Percentiles rank a stretch among this genome's conserved stretches.
These are phyloP conservation scores for Zhengitettix transpicula DNA, from an alignment of 2,888 invertebrate species.

Conservation along the genomic window DNA sequence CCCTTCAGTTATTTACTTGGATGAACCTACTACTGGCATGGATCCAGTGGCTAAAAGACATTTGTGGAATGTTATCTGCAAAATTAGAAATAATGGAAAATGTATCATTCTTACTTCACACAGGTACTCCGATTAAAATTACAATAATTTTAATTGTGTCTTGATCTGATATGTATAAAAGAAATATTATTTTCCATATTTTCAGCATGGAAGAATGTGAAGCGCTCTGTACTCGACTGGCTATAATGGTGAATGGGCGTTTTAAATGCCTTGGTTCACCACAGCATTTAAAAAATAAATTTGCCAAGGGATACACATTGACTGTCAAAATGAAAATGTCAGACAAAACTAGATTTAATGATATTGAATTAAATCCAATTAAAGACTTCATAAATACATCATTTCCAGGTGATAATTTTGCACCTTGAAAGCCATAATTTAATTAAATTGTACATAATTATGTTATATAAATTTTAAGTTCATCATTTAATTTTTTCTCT, in stretches of 20 bases:
- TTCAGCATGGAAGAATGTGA: constrained; percentile 73
- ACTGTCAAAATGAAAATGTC: constrained; percentile 26
- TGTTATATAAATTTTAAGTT: no score
- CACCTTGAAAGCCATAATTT: no score
- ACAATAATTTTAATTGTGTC: background rate
- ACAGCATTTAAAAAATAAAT: constrained; percentile 61
- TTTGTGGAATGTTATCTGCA: constrained; percentile 59
- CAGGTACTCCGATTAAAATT: constrained; percentile 23
- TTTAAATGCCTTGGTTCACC: constrained; percentile 59
- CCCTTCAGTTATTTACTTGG: constrained; percentile 34
- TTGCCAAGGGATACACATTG: constrained; percentile 44
- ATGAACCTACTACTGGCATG: constrained; percentile 43
- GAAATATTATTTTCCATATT: constrained; percentile 25
- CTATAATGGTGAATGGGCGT: constrained; percentile 67
- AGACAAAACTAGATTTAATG: no score
- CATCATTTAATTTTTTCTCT: no score
- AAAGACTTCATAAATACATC: no score
- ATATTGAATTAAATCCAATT: no score
- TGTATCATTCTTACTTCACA: constrained; percentile 70
- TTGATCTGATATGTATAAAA: no score
- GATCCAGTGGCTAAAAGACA: constrained; percentile 65
- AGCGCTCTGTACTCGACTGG: constrained; percentile 60
- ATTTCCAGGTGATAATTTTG: no score
- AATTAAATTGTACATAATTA: no score
- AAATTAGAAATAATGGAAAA: constrained; percentile 48